A percentile compares a stretch with the other conserved stretches of the same genome.
Conservation (phyloP, 2,797 vertebrate species). For the Tarsius wallacei region DNA sequence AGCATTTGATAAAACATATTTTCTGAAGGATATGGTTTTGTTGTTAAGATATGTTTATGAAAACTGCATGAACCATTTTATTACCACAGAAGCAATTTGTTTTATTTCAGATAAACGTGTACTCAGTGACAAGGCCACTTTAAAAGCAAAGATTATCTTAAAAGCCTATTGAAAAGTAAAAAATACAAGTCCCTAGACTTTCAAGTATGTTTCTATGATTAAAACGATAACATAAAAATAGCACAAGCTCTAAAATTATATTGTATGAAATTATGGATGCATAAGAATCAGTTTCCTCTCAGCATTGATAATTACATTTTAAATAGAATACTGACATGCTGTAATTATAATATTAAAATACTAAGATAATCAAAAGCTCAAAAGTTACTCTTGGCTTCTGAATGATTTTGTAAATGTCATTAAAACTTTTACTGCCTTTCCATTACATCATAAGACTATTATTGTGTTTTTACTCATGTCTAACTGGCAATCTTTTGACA, state of each 20-base stretch:
- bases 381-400: slow-evolving; percentile 56
- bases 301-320: slow-evolving; percentile 78
- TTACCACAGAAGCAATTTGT: slow-evolving; percentile 60
- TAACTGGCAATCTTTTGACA: slow-evolving; percentile 44
- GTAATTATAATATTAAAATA: slow-evolving; percentile 85
- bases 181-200: slow-evolving; percentile 61
- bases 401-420: slow-evolving; percentile 80
- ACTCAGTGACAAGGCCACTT: slow-evolving; percentile 67
- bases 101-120: slow-evolving; percentile 68
- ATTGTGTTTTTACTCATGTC: slow-evolving; percentile 2
- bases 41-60: slow-evolving; percentile 22
- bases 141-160: slow-evolving; percentile 71
- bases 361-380: slow-evolving; percentile 76
- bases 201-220: slow-evolving; percentile 76
- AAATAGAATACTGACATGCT: slow-evolving; percentile 75
- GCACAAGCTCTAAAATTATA: slow-evolving; percentile 74
- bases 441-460: slow-evolving; percentile 63
- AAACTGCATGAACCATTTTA: neutral
- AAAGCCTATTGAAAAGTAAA: slow-evolving; percentile 66
- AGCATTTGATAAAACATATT: neutral
- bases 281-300: slow-evolving; percentile 81
- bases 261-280: slow-evolving; percentile 76
- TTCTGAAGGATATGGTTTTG: neutral
- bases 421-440: slow-evolving; percentile 67
- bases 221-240: slow-evolving; percentile 77